Evolutionary conservation across 2,797 vertebrate genomes (phyloP).

Genomic region (Paratrypauchen microcephalus): DNA sequence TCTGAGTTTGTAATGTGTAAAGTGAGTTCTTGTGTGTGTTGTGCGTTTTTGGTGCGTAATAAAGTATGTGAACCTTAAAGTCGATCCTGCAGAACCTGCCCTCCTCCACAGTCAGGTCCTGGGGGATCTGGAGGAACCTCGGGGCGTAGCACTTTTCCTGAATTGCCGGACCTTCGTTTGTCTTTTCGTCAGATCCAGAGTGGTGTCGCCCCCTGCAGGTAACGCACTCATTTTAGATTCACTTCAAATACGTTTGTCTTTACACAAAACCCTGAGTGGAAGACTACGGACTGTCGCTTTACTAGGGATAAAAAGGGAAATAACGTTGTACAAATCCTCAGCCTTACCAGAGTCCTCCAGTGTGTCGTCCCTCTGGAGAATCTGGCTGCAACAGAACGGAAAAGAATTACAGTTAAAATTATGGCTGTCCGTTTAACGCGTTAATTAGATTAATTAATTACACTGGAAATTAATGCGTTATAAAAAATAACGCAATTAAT

Average conservation of each 20-base stretch:
- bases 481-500: too few species aligned
- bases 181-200: conserved; percentile 75
- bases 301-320: too few species aligned
- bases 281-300: too few species aligned
- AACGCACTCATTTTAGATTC: neutral
- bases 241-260: too few species aligned
- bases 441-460: too few species aligned
- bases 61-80: conserved; percentile 81
- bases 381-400: conserved; percentile 65
- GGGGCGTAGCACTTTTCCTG: conserved; percentile 95
- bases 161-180: conserved; percentile 84
- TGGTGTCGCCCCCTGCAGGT: conserved; percentile 82
- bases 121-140: conserved; percentile 90
- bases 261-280: too few species aligned
- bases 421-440: too few species aligned
- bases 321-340: too few species aligned
- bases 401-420: neutral
- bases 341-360: conserved; percentile 76
- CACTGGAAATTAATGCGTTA: too few species aligned
- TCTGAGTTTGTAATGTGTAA: neutral
- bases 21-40: neutral
- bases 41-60: too few species aligned
- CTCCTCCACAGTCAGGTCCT: conserved; percentile 88
- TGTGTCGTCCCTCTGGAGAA: conserved; percentile 70
- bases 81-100: conserved; percentile 93